Base-by-base conservation (phyloP, 2,113 vertebrate genomes). In the Opisthocomus hoazin region DNA sequence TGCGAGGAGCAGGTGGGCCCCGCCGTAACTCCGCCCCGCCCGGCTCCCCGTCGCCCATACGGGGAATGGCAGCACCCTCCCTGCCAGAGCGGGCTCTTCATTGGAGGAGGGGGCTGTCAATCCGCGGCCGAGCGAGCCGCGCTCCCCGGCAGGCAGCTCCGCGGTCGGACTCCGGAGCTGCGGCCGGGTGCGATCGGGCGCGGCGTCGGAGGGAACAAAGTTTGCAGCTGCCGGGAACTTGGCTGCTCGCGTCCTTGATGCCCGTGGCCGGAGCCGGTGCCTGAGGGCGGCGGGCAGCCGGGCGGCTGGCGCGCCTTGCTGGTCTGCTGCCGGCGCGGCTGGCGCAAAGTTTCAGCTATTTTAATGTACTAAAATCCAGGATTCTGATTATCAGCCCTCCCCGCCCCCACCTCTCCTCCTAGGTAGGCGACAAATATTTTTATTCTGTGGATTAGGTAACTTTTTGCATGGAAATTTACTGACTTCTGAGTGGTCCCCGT, bases 71-170 rank as follows among this genome's bases (percentile, higher is more conserved):
- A 30, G 91, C 93, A 36, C 56, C 50, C 95, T 68, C 92, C 90
- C 94, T 78, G 88, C 64, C 43, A 0, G 65, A 66, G 92, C 89
- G 15, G 81, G 80, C 93, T 82, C 68, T 29, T 61, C 60, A 98
- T 98, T 98, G 98, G 98, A 73, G 96, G 91, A 64, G 23, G 66
- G 74, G 65, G 91, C 60, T 91, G 98, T 96, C 98, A 91, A 71
- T 98, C 97, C 45, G 90, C 90, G 71, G 86, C 94, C 86, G 71
- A 70, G 83, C 94, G 2, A 83, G 83, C 73, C 71, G 91, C 71
- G 2, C 79, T 96, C 78, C 8, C 79, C 45, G 12, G 79, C 71
- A 4, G 21, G 68, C 94, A 14, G 96, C 89, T 84, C 60, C 41
- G 3, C 6, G 86, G 4, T 89, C 92, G 43, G 91, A 41, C 6